Conservation (phyloP, 2,888 invertebrate genomes). For the Sipha maydis region DNA sequence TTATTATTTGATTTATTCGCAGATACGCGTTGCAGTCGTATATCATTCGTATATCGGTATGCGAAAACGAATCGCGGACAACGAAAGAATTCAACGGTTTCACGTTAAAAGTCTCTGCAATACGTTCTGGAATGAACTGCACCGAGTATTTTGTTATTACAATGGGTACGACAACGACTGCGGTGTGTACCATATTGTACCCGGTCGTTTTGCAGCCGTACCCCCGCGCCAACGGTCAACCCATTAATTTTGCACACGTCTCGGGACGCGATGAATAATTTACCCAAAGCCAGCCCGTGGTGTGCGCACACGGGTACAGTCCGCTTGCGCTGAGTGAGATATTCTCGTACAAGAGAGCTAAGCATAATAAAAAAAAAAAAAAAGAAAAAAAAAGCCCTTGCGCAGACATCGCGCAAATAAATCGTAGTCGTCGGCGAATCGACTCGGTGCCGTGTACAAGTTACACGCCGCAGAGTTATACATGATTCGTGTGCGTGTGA, state of each 20-base stretch:
- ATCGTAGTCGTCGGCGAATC: conserved; percentile 13
- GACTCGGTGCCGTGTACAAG: neutral
- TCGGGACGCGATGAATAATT: neutral
- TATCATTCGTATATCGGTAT: no score
- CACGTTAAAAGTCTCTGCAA: no score
- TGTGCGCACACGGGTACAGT: neutral
- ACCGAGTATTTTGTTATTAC: no score
- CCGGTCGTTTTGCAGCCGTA: no score
- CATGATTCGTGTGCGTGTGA: neutral
- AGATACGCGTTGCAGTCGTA: no score
- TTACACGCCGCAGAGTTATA: neutral
- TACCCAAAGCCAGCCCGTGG: neutral
- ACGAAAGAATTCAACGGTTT: no score
- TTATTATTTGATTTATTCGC: no score
- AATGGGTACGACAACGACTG: no score
- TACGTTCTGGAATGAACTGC: no score
- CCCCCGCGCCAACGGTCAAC: neutral
- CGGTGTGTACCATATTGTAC: no score
- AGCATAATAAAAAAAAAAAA: neutral
- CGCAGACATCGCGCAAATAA: conserved; percentile 23
- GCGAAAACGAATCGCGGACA: no score
- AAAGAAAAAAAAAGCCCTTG: neutral
- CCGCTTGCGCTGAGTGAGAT: neutral
- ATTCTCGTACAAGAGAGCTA: neutral
- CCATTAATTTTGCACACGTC: neutral